phyloP scores from a whole-genome alignment of 1,140 invertebrate species.

The Zaprionus ornatus region DNA sequence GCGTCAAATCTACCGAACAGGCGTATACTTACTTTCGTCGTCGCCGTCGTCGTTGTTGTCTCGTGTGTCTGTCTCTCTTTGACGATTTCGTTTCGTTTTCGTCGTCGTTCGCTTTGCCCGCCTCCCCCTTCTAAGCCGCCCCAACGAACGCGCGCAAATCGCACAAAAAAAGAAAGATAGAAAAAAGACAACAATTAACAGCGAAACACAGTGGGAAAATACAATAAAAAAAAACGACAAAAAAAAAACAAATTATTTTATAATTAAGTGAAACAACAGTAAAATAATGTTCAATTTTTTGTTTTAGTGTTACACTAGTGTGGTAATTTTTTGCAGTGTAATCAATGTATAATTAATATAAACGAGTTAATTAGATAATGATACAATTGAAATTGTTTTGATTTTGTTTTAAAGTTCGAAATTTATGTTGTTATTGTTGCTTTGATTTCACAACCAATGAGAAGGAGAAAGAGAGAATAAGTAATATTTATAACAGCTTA shows the following conservation, averaged over 20 bases:
- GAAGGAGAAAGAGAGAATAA: not conserved
- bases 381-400: constrained; percentile 2
- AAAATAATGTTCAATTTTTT: constrained; percentile 2
- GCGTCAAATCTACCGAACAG: constrained; percentile 78
- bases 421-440: not conserved
- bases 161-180: constrained; percentile 22
- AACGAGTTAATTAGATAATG: not conserved
- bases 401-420: not conserved
- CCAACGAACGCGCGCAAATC: constrained; percentile 10
- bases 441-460: constrained; percentile 25
- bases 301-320: constrained; percentile 7
- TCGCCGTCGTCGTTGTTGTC: constrained; percentile 27
- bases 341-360: not conserved
- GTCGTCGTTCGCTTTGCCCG: constrained; percentile 30
- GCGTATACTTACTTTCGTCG: constrained; percentile 72
- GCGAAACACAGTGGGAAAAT: constrained; percentile 46
- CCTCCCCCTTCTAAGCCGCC: not conserved
- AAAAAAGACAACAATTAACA: constrained; percentile 17
- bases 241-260: constrained; percentile 19
- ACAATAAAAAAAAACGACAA: constrained; percentile 2
- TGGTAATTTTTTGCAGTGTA: constrained; percentile 3
- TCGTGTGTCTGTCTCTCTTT: constrained; percentile 31
- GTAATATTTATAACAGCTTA: not conserved
- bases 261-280: constrained; percentile 38
- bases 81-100: constrained; percentile 39